Conservation (phyloP, 2,797 vertebrate species). For the Crocidura indochinensis region DNA sequence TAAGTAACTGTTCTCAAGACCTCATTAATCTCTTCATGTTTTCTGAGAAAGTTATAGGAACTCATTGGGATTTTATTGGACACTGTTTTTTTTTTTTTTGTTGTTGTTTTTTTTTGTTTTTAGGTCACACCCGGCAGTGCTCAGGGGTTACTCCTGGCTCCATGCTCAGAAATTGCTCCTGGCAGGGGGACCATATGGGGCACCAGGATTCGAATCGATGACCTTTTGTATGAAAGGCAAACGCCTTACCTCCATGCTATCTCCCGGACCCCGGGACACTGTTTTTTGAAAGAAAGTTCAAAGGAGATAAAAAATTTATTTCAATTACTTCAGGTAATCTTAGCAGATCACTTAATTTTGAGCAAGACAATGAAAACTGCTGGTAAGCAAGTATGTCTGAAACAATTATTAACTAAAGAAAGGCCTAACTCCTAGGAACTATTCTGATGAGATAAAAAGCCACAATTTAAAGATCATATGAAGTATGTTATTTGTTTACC, state of each 20-base stretch:
- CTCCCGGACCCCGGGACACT: too few relatives aligned
- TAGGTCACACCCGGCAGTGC: too few relatives aligned
- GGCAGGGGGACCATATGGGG: too few relatives aligned
- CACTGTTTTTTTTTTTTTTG: too few relatives aligned
- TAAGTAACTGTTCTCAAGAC: conserved; percentile 52
- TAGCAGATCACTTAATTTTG: conserved; percentile 19
- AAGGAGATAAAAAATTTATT: conserved; percentile 45
- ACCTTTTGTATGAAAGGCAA: too few relatives aligned
- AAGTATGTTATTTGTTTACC: too few relatives aligned
- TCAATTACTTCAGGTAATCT: not conserved
- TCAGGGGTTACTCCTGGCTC: too few relatives aligned
- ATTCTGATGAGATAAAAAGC: not conserved
- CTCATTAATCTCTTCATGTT: conserved; percentile 57
- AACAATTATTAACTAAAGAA: conserved; percentile 27
- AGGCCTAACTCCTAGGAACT: not conserved
- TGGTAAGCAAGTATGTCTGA: conserved; percentile 16
- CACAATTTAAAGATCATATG: not conserved
- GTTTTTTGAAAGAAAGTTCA: conserved; percentile 52
- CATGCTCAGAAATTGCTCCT: too few relatives aligned
- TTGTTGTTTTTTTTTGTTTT: too few relatives aligned
- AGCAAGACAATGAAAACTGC: conserved; percentile 13
- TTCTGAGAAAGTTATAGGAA: not conserved
- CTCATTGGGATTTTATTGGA: conserved; percentile 64
- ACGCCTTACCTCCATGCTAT: too few relatives aligned
- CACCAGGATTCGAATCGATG: too few relatives aligned